Evolutionary conservation across 2,113 vertebrate species (phyloP).

Genomic region (Pterocles orientalis): DNA sequence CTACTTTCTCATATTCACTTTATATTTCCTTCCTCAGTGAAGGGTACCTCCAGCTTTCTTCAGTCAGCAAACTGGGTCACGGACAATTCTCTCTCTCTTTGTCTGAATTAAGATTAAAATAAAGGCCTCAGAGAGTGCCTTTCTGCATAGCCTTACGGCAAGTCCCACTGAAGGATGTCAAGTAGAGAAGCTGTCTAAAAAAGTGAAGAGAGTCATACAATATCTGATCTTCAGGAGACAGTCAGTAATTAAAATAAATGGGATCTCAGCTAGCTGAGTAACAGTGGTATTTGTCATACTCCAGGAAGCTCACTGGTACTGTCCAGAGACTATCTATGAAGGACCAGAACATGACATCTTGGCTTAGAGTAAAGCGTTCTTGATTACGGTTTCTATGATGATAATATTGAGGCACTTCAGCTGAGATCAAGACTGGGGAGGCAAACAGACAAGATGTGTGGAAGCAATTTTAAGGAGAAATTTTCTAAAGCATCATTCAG

Average conservation of each 20-base stretch:
- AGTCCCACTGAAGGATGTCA: not conserved
- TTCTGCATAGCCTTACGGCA: not conserved
- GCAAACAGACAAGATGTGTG: not conserved
- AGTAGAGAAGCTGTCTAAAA: not conserved
- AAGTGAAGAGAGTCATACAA: not conserved
- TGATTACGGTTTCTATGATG: not conserved
- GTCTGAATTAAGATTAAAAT: not conserved
- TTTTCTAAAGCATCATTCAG: not conserved
- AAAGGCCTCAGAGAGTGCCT: not conserved
- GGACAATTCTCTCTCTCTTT: not conserved
- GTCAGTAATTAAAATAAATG: constrained; percentile 42
- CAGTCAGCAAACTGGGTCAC: not conserved
- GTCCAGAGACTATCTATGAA: not conserved
- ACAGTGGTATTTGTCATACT: constrained; percentile 22
- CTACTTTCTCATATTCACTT: not conserved
- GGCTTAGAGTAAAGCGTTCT: not conserved
- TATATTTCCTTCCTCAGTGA: not conserved
- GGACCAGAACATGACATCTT: not conserved
- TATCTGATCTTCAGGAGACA: not conserved
- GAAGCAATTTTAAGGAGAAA: not conserved
- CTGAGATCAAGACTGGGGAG: not conserved
- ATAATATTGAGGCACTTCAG: not conserved
- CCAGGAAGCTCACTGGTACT: not conserved
- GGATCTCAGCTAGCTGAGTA: not conserved
- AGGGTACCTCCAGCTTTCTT: not conserved